Percentiles rank a stretch among this genome's conserved stretches.
Conservation (phyloP, 2,113 vertebrate species). For the Gulo gulo region DNA sequence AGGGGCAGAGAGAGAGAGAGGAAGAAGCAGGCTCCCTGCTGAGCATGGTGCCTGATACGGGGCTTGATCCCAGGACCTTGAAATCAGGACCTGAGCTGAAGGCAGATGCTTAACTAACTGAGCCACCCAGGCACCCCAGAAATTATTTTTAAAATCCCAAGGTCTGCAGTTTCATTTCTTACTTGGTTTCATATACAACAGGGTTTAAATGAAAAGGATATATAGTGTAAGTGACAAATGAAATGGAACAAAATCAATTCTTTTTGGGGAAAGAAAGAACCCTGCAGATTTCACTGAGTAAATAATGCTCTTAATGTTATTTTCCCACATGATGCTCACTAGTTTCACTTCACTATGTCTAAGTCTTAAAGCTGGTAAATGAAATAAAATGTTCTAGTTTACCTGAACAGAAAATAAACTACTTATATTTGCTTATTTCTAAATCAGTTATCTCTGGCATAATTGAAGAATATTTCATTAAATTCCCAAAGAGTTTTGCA, state of each 20-base stretch:
- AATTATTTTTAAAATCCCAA: background rate
- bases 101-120: too few species aligned
- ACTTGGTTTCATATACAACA: background rate
- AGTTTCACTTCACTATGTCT: background rate
- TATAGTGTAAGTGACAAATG: background rate
- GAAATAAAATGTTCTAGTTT: background rate
- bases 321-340: background rate
- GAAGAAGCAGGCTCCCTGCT: too few species aligned
- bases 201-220: background rate
- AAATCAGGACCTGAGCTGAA: too few species aligned
- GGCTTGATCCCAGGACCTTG: too few species aligned
- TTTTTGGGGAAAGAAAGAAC: background rate
- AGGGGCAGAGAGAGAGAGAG: too few species aligned
- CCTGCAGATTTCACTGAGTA: background rate
- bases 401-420: slow-evolving; percentile 18
- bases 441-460: slow-evolving; percentile 24
- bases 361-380: background rate
- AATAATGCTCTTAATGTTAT: background rate
- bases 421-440: slow-evolving; percentile 10
- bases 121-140: background rate
- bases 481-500: background rate
- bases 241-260: background rate
- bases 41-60: too few species aligned
- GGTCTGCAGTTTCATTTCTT: background rate
- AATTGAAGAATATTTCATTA: background rate